Evolutionary conservation across 2,797 vertebrate genomes (phyloP).

Genomic region (Trachurus trachurus): DNA sequence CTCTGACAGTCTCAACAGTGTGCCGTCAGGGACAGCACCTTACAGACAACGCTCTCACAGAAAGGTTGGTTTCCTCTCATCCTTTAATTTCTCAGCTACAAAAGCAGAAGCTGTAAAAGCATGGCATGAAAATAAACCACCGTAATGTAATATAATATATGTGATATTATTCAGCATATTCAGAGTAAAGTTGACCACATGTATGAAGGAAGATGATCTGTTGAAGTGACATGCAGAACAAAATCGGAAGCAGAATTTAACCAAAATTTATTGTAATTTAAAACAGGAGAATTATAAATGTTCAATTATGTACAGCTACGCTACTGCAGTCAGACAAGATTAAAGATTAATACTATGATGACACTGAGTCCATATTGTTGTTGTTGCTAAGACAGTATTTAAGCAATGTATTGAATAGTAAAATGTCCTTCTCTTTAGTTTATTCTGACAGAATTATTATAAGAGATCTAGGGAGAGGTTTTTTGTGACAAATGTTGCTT

Average conservation of each 20-base stretch:
- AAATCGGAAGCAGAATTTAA: neutral
- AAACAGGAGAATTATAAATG: neutral
- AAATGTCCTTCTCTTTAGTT: constrained; percentile 1
- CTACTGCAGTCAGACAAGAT: neutral
- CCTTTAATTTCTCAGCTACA: neutral
- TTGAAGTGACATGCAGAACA: neutral
- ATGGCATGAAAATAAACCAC: neutral
- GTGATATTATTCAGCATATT: neutral
- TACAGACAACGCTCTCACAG: constrained; percentile 10
- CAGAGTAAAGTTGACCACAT: neutral
- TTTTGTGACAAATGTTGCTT: neutral
- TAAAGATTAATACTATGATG: neutral
- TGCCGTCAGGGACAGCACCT: neutral
- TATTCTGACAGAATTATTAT: neutral
- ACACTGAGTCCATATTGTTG: neutral
- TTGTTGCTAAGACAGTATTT: neutral
- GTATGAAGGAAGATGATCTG: neutral
- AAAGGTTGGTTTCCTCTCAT: constrained; percentile 67
- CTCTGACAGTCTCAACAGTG: constrained; percentile 81
- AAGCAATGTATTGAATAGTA: neutral
- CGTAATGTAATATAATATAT: too few species aligned
- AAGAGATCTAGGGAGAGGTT: neutral
- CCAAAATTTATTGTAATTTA: neutral
- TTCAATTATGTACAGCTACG: neutral
- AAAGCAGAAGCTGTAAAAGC: neutral